A percentile compares a stretch with the other conserved stretches of the same genome.
phyloP scores from a whole-genome alignment of 2,888 invertebrate species.

The Acleris sparsana region DNA sequence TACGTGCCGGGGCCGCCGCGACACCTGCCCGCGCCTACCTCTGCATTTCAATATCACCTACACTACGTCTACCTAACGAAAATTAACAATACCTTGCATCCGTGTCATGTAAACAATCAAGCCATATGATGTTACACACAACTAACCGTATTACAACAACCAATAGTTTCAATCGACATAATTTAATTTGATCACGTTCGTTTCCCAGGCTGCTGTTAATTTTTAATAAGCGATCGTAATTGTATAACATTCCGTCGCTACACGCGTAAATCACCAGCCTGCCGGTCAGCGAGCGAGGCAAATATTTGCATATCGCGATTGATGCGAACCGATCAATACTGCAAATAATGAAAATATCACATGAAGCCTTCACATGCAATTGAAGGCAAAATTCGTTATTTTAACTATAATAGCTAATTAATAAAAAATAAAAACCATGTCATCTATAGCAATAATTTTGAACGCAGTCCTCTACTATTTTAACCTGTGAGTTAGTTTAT shows the following conservation, averaged over 20 bases:
- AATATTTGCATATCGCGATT: slow-evolving; percentile 83
- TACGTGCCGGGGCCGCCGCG: slow-evolving; percentile 48
- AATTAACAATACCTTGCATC: too few species aligned
- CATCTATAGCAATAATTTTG: too few species aligned
- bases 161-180: slow-evolving; percentile 15
- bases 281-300: slow-evolving; percentile 69
- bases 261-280: slow-evolving; percentile 69
- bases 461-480: too few species aligned
- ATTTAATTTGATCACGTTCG: slow-evolving; percentile 37
- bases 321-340: slow-evolving; percentile 81
- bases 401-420: slow-evolving; percentile 24
- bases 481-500: too few species aligned
- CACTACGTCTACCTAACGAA: not conserved
- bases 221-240: slow-evolving; percentile 80
- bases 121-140: slow-evolving; percentile 21
- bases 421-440: not conserved
- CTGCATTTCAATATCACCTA: not conserved
- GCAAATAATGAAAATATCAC: slow-evolving; percentile 79
- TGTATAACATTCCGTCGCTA: slow-evolving; percentile 74
- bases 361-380: slow-evolving; percentile 72
- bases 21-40: slow-evolving; percentile 41
- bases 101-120: too few species aligned
- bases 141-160: slow-evolving; percentile 28
- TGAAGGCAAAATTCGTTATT: slow-evolving; percentile 49
- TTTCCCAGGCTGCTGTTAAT: slow-evolving; percentile 58